Conservation (phyloP, 2,888 invertebrate species). For the Caradrina kadenii region DNA sequence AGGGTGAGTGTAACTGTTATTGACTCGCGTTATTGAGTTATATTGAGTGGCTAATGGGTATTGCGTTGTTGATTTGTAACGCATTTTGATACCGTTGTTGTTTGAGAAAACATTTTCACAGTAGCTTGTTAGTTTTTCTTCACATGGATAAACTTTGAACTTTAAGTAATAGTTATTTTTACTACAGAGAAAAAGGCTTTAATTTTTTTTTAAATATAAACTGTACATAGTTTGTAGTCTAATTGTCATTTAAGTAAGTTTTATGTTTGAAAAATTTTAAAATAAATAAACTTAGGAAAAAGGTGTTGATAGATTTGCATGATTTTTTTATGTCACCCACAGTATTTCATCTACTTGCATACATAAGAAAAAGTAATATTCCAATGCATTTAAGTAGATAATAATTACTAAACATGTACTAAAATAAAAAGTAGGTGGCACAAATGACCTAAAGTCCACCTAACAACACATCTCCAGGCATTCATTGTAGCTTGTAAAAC, state of each 20-base stretch:
- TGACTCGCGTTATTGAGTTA: slow-evolving; percentile 84
- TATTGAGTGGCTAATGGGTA: slow-evolving; percentile 80
- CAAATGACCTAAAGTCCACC: slow-evolving; percentile 31
- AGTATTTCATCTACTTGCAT: too few species aligned
- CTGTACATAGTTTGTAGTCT: too few species aligned
- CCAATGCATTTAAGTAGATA: too few species aligned
- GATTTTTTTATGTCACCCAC: too few species aligned
- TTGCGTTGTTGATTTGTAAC: slow-evolving; percentile 65
- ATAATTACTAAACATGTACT: too few species aligned
- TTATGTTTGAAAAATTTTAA: too few species aligned
- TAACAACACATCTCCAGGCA: slow-evolving; percentile 39
- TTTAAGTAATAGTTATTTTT: background rate
- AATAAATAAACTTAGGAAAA: too few species aligned
- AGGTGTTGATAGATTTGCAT: background rate
- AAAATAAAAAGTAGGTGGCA: background rate
- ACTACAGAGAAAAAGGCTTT: too few species aligned
- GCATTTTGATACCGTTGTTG: slow-evolving; percentile 58
- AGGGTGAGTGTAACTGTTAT: slow-evolving; percentile 78
- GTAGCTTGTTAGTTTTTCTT: slow-evolving; percentile 9
- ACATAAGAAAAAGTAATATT: too few species aligned
- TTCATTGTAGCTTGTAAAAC: slow-evolving; percentile 52
- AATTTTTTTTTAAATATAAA: too few species aligned
- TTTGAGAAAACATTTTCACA: slow-evolving; percentile 45
- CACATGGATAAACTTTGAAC: background rate
- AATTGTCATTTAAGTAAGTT: too few species aligned